A percentile compares a stretch with the other conserved stretches of the same genome.
Evolutionary conservation across 2,113 vertebrate species (phyloP).

Genomic region (Fulica atra): DNA sequence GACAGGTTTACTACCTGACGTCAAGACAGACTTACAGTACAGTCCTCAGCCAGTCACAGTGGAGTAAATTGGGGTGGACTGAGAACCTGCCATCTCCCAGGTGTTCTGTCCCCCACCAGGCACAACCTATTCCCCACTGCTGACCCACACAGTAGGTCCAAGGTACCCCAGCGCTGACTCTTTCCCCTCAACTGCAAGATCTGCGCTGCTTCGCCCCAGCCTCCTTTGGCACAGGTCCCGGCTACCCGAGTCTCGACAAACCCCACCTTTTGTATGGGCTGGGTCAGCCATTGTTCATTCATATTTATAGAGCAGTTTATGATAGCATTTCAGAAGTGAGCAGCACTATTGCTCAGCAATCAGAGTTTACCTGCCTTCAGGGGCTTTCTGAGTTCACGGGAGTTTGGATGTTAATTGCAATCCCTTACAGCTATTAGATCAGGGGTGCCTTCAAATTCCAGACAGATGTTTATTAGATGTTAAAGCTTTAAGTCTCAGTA

Average conservation of each 20-base stretch:
- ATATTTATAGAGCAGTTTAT: neutral
- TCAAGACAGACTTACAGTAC: neutral
- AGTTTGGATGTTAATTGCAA: neutral
- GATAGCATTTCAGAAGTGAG: neutral
- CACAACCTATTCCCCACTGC: neutral
- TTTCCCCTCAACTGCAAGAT: neutral
- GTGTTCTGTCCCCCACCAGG: neutral
- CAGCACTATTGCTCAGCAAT: neutral
- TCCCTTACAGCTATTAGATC: neutral
- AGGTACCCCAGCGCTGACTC: neutral
- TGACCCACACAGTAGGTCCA: neutral
- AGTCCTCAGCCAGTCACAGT: neutral
- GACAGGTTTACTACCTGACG: neutral
- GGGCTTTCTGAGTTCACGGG: neutral
- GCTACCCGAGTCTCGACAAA: neutral
- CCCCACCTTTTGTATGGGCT: neutral
- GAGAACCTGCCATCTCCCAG: neutral
- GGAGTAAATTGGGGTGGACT: neutral
- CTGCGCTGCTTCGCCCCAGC: neutral
- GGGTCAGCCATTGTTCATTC: neutral
- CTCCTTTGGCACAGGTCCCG: neutral
- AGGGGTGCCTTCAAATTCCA: neutral
- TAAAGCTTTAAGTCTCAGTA: neutral
- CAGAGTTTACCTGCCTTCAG: neutral
- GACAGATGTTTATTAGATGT: neutral